A percentile compares a stretch with the other conserved stretches of the same genome.
phyloP scores from a whole-genome alignment of 2,797 vertebrate species.

The Borostomias antarcticus region DNA sequence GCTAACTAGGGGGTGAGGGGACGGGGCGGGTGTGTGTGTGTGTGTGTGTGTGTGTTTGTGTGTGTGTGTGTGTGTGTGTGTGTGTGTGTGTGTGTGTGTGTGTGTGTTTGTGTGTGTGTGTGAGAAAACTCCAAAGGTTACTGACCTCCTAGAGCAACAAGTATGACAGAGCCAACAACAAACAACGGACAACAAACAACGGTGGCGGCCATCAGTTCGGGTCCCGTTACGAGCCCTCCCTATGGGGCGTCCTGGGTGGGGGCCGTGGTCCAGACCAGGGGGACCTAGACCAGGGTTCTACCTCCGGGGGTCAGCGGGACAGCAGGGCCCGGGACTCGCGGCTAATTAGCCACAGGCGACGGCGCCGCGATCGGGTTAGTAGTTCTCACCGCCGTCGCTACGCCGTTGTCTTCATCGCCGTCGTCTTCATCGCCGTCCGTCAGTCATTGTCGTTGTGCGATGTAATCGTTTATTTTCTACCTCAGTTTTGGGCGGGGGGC shows the following conservation, averaged over 20 bases:
- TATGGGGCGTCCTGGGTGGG: neutral
- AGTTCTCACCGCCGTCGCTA: neutral
- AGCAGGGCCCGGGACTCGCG: too few species aligned
- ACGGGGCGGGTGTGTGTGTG: constrained; percentile 51
- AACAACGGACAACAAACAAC: constrained; percentile 67
- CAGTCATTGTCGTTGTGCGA: too few species aligned
- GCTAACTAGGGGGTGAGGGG: constrained; percentile 53
- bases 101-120: constrained; percentile 77
- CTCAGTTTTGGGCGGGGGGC: too few species aligned
- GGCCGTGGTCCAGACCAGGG: constrained; percentile 3
- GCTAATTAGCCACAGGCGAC: constrained; percentile 20
- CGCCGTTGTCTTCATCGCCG: neutral
- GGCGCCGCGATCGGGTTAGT: too few species aligned
- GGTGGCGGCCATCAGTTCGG: constrained; percentile 47
- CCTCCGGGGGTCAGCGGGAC: constrained; percentile 14
- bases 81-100: constrained; percentile 76
- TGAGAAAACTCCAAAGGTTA: constrained; percentile 72
- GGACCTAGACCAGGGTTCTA: constrained; percentile 37
- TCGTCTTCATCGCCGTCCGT: too few species aligned
- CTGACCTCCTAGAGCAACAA: constrained; percentile 70
- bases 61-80: constrained; percentile 74
- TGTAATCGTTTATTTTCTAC: too few species aligned
- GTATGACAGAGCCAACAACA: constrained; percentile 76
- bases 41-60: too few species aligned
- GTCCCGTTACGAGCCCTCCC: neutral